Conservation (phyloP, 2,797 vertebrate species). For the Leptodactylus fallax region DNA sequence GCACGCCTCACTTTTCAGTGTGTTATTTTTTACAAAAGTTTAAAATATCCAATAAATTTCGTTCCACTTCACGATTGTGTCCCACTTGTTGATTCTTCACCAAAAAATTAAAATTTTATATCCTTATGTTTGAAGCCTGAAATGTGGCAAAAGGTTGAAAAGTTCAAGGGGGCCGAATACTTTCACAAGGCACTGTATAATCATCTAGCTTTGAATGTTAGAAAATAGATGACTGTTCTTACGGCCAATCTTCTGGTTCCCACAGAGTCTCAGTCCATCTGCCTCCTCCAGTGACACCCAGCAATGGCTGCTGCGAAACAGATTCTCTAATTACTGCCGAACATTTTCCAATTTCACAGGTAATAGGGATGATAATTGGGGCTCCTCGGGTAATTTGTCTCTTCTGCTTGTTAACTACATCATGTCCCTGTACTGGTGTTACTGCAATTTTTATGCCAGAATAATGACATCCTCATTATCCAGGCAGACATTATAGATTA, state of each 20-base stretch:
- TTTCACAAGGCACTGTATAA: no score
- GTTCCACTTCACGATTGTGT: no score
- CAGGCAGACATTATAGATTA: neutral
- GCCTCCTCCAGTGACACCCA: constrained; percentile 68
- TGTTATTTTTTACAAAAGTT: no score
- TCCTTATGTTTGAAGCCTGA: no score
- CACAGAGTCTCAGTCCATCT: constrained; percentile 63
- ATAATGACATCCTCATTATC: neutral
- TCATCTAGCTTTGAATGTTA: no score
- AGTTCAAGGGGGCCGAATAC: no score
- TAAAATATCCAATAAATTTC: no score
- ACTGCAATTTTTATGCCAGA: neutral
- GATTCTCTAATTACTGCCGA: constrained; percentile 65
- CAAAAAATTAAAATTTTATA: no score
- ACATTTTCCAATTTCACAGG: constrained; percentile 68
- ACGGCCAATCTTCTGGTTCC: neutral
- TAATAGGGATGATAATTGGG: constrained; percentile 50
- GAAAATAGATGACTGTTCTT: neutral
- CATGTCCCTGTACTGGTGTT: neutral
- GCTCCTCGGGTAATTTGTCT: neutral
- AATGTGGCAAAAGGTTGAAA: no score
- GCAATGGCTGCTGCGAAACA: constrained; percentile 65
- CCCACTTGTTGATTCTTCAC: no score
- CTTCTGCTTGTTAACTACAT: neutral
- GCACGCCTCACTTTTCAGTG: no score